These are phyloP conservation scores for Hirtodrosophila cameraria DNA, from an alignment of 2,888 invertebrate species.

Conservation along the genomic window DNA sequence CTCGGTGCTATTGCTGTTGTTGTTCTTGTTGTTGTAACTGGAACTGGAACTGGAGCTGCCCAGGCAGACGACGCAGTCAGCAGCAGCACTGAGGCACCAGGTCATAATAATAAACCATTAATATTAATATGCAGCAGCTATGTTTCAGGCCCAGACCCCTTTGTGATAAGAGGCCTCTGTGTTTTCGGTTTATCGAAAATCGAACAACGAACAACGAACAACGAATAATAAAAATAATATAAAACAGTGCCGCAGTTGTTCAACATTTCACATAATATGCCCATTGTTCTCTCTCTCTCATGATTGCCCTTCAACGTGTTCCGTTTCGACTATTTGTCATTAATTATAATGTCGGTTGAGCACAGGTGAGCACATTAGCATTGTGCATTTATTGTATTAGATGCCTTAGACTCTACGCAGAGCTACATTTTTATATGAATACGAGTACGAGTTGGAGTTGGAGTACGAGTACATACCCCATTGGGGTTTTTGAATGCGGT, in stretches of 20 bases:
- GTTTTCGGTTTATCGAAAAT: slow-evolving; percentile 54
- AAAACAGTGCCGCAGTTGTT: slow-evolving; percentile 16
- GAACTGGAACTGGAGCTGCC: slow-evolving; percentile 21
- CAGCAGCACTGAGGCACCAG: slow-evolving; percentile 58
- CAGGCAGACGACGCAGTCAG: too few relatives aligned
- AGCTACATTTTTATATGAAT: too few relatives aligned
- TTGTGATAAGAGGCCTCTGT: slow-evolving; percentile 55
- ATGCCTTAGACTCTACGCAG: slow-evolving; percentile 30
- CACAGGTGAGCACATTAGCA: slow-evolving; percentile 67
- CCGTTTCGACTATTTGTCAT: slow-evolving; percentile 58
- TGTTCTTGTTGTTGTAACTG: too few relatives aligned
- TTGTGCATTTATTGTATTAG: slow-evolving; percentile 64
- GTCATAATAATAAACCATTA: slow-evolving; percentile 79
- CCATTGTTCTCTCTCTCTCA: slow-evolving; percentile 51
- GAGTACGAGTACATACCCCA: neutral
- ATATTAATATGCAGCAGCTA: slow-evolving; percentile 63
- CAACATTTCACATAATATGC: slow-evolving; percentile 27
- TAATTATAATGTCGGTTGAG: slow-evolving; percentile 71
- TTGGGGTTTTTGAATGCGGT: neutral
- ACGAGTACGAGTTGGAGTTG: too few relatives aligned
- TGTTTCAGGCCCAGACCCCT: slow-evolving; percentile 25
- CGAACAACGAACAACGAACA: slow-evolving; percentile 37
- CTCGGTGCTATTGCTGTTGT: slow-evolving; percentile 11
- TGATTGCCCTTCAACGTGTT: slow-evolving; percentile 55
- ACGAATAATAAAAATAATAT: too few relatives aligned